Evolutionary conservation across 2,113 vertebrate species (phyloP).

Genomic region (Rhinichthys klamathensis): DNA sequence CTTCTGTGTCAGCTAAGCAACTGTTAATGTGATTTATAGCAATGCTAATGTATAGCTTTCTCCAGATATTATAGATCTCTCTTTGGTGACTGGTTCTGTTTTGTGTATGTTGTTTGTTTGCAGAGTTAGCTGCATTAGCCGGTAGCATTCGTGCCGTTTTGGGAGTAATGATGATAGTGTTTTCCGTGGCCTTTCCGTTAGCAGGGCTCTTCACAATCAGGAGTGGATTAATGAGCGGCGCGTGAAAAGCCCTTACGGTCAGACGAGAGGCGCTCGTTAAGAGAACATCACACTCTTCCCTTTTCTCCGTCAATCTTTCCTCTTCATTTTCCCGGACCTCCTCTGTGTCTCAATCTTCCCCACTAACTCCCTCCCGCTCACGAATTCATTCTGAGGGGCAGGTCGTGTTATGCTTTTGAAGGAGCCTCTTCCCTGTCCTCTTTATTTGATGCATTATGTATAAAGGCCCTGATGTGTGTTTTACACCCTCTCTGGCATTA

Average conservation of each 20-base stretch:
- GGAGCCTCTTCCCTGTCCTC: conserved; percentile 69
- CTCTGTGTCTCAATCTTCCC: conserved; percentile 9
- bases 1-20: not conserved
- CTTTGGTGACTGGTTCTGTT: not conserved
- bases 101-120: not conserved
- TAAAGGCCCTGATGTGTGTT: conserved; percentile 74
- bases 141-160: not conserved
- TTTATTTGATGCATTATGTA: conserved; percentile 74
- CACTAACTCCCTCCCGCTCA: not conserved
- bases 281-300: conserved; percentile 64
- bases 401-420: conserved; percentile 74
- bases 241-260: conserved; percentile 66
- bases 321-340: not conserved
- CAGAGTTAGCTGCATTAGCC: not conserved
- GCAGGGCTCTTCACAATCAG: conserved; percentile 62
- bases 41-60: not conserved
- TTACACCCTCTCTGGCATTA: conserved; percentile 74
- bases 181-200: conserved; percentile 16
- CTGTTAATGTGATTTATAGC: not conserved
- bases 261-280: conserved; percentile 69
- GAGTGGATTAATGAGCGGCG: conserved; percentile 68
- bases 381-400: conserved; percentile 47
- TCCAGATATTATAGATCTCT: not conserved
- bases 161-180: not conserved
- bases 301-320: conserved; percentile 10